These are phyloP conservation scores for Musca domestica DNA, from an alignment of 1,140 invertebrate genomes.

Conservation along the genomic window DNA sequence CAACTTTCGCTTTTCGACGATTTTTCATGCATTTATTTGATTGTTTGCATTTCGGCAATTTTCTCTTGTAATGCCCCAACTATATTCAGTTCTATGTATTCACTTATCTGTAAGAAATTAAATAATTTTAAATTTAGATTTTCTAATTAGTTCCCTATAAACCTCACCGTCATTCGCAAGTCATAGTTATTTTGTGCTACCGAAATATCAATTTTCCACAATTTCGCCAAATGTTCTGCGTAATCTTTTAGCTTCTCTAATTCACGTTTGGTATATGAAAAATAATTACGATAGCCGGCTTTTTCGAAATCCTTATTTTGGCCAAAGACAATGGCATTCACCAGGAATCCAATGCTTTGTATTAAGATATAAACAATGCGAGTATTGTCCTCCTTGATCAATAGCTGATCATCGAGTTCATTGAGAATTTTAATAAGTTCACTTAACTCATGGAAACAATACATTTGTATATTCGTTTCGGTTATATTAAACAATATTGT, in stretches of 20 bases:
- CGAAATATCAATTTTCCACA: slow-evolving; percentile 4
- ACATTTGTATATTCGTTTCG: slow-evolving; percentile 24
- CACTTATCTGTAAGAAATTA: slow-evolving; percentile 22
- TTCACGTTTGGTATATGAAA: slow-evolving; percentile 16
- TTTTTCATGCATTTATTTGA: slow-evolving; percentile 6
- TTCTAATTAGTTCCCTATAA: neutral
- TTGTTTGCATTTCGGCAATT: slow-evolving; percentile 21
- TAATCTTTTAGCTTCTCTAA: slow-evolving; percentile 24
- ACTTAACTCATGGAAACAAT: slow-evolving; percentile 18
- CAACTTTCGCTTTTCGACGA: too few relatives aligned
- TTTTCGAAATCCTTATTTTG: slow-evolving; percentile 28
- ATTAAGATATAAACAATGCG: slow-evolving; percentile 24
- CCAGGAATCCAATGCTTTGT: slow-evolving; percentile 22
- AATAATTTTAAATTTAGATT: neutral
- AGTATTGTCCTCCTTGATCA: slow-evolving; percentile 23
- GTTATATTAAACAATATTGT: slow-evolving; percentile 22
- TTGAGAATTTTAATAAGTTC: slow-evolving; percentile 20
- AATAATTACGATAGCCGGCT: slow-evolving; percentile 26
- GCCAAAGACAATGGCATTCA: slow-evolving; percentile 19
- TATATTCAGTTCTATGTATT: slow-evolving; percentile 22
- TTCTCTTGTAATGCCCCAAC: slow-evolving; percentile 22
- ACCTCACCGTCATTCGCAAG: slow-evolving; percentile 23
- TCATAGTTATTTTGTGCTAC: slow-evolving; percentile 18
- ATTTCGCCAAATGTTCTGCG: slow-evolving; percentile 13
- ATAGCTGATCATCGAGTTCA: slow-evolving; percentile 23